Evolutionary conservation across 2,888 invertebrate genomes (phyloP).

Genomic region (Punctoribates punctum): DNA sequence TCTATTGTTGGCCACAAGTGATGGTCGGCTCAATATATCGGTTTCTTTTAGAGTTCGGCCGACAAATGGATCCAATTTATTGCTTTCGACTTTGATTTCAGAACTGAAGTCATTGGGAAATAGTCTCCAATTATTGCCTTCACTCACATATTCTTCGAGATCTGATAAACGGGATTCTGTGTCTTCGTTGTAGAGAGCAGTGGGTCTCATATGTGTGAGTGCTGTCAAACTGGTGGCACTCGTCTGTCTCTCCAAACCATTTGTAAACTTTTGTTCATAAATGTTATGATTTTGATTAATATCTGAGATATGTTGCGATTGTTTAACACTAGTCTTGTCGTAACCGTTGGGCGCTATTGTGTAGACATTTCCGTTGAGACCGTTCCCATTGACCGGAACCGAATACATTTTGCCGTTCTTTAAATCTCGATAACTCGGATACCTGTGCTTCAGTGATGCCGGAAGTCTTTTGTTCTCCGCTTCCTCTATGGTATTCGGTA

Average conservation of each 20-base stretch:
- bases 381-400: not conserved
- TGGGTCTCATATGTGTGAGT: not conserved
- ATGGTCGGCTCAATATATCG: not conserved
- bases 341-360: constrained; percentile 28
- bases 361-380: constrained; percentile 25
- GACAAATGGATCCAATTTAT: constrained; percentile 5
- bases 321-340: constrained; percentile 26
- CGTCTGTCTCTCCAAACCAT: not conserved
- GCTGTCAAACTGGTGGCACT: not conserved
- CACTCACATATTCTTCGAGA: constrained; percentile 42
- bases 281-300: constrained; percentile 7
- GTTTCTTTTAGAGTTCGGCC: not conserved
- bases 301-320: constrained; percentile 17
- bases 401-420: constrained; percentile 17
- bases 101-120: constrained; percentile 19
- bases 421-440: constrained; percentile 43
- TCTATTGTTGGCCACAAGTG: not conserved
- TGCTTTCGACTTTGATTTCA: not conserved
- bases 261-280: constrained; percentile 16
- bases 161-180: constrained; percentile 46
- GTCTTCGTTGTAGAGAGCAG: constrained; percentile 39
- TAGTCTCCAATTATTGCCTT: constrained; percentile 34
- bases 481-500: constrained; percentile 47
- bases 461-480: constrained; percentile 43
- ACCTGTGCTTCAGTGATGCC: constrained; percentile 29